Percentiles rank a stretch among this genome's conserved stretches.
phyloP scores from a whole-genome alignment of 1,140 invertebrate genomes.

The Drosophila leontia region DNA sequence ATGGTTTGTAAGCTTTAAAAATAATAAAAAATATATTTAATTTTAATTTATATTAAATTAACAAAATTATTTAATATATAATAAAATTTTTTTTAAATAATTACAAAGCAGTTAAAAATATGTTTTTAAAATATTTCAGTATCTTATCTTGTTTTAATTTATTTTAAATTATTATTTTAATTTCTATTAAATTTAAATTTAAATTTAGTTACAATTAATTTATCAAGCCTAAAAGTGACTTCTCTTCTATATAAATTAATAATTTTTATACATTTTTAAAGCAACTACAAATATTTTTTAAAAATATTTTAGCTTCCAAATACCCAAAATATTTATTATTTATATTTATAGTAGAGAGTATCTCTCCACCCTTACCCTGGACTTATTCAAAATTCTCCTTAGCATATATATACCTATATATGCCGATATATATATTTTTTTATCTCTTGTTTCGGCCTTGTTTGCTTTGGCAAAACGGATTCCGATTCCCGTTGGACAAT shows the following conservation, averaged over 20 bases:
- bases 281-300: background rate
- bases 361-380: rapidly evolving
- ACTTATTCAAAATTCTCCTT: background rate
- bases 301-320: background rate
- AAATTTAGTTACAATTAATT: no score
- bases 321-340: background rate
- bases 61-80: no score
- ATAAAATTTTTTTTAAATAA: no score
- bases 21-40: background rate
- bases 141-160: no score
- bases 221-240: rapidly evolving
- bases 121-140: background rate
- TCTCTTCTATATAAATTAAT: no score
- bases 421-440: slow-evolving; percentile 5
- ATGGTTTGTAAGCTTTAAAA: no score
- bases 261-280: no score
- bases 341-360: background rate
- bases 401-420: background rate
- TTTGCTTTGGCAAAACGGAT: slow-evolving; percentile 11
- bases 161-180: background rate
- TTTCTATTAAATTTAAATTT: background rate
- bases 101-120: no score
- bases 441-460: slow-evolving; percentile 4
- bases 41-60: background rate
- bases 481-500: slow-evolving; percentile 41